Evolutionary conservation across 2,113 vertebrate species (phyloP).

Genomic region (Marcusenius ussheri): DNA sequence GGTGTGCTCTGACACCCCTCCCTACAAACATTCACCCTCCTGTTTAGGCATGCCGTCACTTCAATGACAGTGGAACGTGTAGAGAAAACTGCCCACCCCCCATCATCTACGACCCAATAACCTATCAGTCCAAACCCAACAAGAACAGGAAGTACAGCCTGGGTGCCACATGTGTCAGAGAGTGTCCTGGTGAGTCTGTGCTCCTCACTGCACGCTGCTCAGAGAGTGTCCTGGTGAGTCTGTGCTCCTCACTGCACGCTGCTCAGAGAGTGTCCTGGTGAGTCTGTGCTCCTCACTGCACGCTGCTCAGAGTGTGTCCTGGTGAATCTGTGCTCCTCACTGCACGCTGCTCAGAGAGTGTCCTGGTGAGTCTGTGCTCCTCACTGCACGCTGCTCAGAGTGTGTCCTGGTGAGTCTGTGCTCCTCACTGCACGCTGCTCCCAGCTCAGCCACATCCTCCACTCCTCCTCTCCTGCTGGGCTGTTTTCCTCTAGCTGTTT

Average conservation of each 20-base stretch:
- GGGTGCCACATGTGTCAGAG: constrained; percentile 82
- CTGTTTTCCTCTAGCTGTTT: not conserved
- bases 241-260: not conserved
- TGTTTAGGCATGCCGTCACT: constrained; percentile 78
- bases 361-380: constrained; percentile 67
- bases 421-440: not conserved
- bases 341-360: constrained; percentile 61
- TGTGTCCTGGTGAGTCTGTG: constrained; percentile 37
- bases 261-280: not conserved
- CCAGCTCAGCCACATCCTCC: not conserved
- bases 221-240: constrained; percentile 81
- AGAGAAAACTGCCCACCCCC: constrained; percentile 75
- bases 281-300: too few relatives aligned
- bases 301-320: constrained; percentile 69
- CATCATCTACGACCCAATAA: constrained; percentile 68
- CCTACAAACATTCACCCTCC: not conserved
- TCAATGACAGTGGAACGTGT: constrained; percentile 82
- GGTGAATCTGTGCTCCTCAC: constrained; percentile 58
- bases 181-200: constrained; percentile 76
- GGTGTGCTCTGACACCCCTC: not conserved
- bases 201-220: not conserved
- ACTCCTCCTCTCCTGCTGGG: not conserved
- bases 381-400: not conserved
- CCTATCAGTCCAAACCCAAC: constrained; percentile 75
- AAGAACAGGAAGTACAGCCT: constrained; percentile 81